Percentiles rank a stretch among this genome's conserved stretches.
phyloP scores from a whole-genome alignment of 2,113 vertebrate genomes.

The Willisornis vidua region DNA sequence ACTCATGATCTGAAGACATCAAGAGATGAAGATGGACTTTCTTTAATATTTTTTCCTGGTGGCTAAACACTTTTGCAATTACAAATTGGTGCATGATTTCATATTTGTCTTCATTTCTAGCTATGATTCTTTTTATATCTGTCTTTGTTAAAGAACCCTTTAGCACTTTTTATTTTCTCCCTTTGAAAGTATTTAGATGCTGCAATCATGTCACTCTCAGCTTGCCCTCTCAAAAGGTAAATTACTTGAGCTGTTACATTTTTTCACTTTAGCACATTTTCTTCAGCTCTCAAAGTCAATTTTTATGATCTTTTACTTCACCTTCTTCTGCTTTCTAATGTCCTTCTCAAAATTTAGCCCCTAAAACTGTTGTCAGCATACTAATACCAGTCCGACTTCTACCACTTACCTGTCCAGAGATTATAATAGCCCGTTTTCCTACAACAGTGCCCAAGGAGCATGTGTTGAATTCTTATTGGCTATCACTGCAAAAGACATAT shows the following conservation, averaged over 20 bases:
- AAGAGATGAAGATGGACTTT: not conserved
- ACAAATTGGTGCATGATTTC: conserved; percentile 41
- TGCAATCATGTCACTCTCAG: not conserved
- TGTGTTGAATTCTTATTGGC: not conserved
- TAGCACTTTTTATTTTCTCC: not conserved
- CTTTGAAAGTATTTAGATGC: conserved; percentile 10
- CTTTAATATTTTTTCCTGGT: not conserved
- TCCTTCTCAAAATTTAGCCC: conserved; percentile 2
- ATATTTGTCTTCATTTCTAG: conserved; percentile 14
- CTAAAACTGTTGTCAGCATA: not conserved
- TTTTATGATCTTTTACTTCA: conserved; percentile 10
- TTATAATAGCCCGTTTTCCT: not conserved
- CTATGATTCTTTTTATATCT: not conserved
- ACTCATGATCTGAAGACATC: not conserved
- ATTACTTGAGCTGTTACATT: not conserved
- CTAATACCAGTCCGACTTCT: not conserved
- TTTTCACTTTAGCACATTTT: conserved; percentile 1
- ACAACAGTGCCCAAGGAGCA: not conserved
- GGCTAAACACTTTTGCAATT: conserved; percentile 4
- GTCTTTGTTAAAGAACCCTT: conserved; percentile 1
- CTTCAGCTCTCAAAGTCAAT: conserved; percentile 1
- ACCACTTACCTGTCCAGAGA: not conserved
- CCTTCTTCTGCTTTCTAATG: conserved; percentile 1
- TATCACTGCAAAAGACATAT: not conserved
- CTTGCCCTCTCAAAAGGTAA: conserved; percentile 15